Base-by-base conservation (phyloP, 2,888 invertebrate genomes). In the Eucriotettix oculatus region DNA sequence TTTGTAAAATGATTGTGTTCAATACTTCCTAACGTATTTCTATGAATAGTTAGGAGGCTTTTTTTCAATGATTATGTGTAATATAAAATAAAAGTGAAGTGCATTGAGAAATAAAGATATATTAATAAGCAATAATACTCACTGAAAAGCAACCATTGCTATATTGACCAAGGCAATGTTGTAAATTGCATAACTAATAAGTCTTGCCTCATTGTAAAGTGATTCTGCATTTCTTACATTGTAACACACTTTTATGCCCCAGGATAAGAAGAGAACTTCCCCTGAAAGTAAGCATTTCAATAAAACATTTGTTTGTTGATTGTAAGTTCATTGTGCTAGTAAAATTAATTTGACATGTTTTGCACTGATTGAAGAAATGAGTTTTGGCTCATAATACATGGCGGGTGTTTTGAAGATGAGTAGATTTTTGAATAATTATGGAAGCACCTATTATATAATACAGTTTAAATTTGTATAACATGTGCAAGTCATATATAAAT, bases 181-280 rank as follows among this genome's bases (percentile, higher is more conserved):
- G 77, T 95, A 95, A 66, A 94, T 92, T 58, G 94, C 92, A 74
- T 91, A 92, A 62, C 92, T 93, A 72, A 95, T 95, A 68, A 90
- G 83, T 67, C 90, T 80, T 16, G 94, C 94, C 74, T 95, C 95
- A 74, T 94, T 93, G 77, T 92, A 94, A 52, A 92, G 78, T 54
- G 92, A 92, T 72, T 94, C 93, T 0, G 93, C 93, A 73, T 94
- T 92, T 62, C 90, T 79, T 9, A 90, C 90, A 67, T 89, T 85
- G 73, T 90, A 90, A 69, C 90, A 90, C 43, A 90, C 89, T 56
- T 87, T 79, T 53, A 90, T 86, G 58, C 90, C 90, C 89, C 90
- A 90, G 17, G 87, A 81, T 59, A 90, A 76, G 70, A 90, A 90
- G 12, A 90, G 74, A 14, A 84, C 82, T 73, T 87, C 87, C 64